Conservation (phyloP, 92 coral and sea anemone genomes). For the Porites evermanni region DNA sequence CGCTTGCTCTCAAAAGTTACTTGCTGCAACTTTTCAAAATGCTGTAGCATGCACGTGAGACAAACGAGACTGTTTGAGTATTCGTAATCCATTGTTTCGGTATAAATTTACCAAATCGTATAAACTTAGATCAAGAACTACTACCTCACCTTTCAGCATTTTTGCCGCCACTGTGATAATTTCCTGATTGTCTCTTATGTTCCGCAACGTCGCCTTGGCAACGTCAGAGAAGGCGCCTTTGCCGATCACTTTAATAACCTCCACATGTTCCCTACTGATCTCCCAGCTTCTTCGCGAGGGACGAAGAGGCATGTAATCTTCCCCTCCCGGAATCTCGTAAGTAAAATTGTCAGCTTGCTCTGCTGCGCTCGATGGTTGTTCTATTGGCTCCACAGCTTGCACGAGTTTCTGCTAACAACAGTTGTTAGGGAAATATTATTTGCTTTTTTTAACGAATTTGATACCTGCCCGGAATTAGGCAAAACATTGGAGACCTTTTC, state of each 20-base stretch:
- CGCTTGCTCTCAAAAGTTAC: too few relatives aligned
- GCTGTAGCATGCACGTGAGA: too few relatives aligned
- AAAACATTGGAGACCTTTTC: too few relatives aligned
- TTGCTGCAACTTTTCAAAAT: too few relatives aligned
- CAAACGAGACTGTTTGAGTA: too few relatives aligned
- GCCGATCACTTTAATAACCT: not conserved
- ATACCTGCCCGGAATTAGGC: too few relatives aligned
- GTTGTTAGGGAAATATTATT: too few relatives aligned
- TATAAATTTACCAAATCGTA: too few relatives aligned
- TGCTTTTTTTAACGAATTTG: too few relatives aligned
- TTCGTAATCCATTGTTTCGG: too few relatives aligned
- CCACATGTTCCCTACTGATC: not conserved
- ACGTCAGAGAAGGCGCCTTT: not conserved
- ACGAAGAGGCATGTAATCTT: not conserved
- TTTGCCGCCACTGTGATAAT: not conserved
- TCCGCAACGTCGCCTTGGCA: not conserved
- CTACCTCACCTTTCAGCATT: not conserved
- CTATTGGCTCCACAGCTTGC: too few relatives aligned
- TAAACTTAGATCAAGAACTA: not conserved
- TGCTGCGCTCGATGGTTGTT: not conserved
- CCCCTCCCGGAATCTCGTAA: not conserved
- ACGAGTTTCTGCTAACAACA: too few relatives aligned
- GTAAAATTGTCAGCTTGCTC: not conserved
- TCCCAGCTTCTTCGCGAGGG: not conserved
- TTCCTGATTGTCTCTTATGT: not conserved